Evolutionary conservation across 2,888 invertebrate species (phyloP), one percentile per base, ranked within the genome.

Genomic region (Latheticus oryzae): DNA sequence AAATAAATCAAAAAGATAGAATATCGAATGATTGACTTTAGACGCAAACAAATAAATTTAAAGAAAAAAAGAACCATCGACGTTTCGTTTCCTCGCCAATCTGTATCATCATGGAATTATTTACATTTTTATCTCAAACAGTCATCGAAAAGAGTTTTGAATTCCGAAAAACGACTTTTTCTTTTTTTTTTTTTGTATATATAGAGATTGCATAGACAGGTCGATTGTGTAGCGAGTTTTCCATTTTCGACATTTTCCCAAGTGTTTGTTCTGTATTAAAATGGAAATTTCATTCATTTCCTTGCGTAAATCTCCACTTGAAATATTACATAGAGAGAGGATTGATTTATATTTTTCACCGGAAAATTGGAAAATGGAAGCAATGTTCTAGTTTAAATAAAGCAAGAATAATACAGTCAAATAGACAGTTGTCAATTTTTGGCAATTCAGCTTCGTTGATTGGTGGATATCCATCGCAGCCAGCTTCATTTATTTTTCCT

Each of bases 201-300:
- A 19, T 19, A 28, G 28, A 9, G 11, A 12, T 9, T 28, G 8
- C 1, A n/a, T n/a, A n/a, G n/a, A 26, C 43, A 13, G 16, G 4
- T n/a, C 45, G 17, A 30, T 30, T 35, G n/a, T 35, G 8, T 17
- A 8, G n/a, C 19, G 13, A n/a, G n/a, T 23, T 53, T 51, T 58
- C 47, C 67, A 66, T 71, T 71, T 68, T 68, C 66, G 65, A 65
- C 66, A 65, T 69, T 71, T 71, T 69, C 71, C 65, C 68, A 66
- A 65, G 67, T 68, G 72, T 70, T 69, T 69, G 67, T 70, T 66
- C 62, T 67, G 69, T 64, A 72, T 72, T 69, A 70, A 72, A 71
- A 72, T 72, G 72, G 64, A 71, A 71, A 72, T 72, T 70, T 68
- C 61, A 59, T 69, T 70, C 72, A 72, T 72, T 72, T 72, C 71